Base-by-base conservation (phyloP, 2,113 vertebrate species). In the Ailurus styani region DNA sequence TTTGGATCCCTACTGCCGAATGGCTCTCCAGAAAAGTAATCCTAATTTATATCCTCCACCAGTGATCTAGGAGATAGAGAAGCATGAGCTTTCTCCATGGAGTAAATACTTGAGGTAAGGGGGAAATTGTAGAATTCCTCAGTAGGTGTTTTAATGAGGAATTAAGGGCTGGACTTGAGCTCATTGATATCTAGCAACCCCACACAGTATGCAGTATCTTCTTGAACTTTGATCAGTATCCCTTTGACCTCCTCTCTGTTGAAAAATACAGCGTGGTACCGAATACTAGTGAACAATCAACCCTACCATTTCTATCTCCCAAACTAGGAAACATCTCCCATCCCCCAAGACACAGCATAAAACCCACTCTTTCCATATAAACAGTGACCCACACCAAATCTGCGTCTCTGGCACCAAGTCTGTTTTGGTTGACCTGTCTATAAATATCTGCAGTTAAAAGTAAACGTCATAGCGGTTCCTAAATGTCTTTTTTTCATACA, bases 361-460 rank as follows among this genome's bases (percentile, higher is more conserved):
- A 90, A 90, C 29, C 64, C 37, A 25, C 17, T 64, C 68, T 87
- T 95, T 60, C 90, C 47, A 34, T 45, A 52, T 42, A 50, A 95
- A 97, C 92, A 87, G 42, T 23, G 68, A 72, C 95, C 94, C 94
- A 84, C 81, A 95, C 57, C 87, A 77, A 96, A 55, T 95, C 57
- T 96, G 90, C 31, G 47, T 88, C 90, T 52, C 93, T 95, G 96
- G 93, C 92, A 85, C 60, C 37, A 21, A 57, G 64, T 96, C 84
- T 91, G 72, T 90, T 95, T 96, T 87, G 79, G 87, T 83, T 64
- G 77, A 92, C 88, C 93, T 83, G 77, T 93, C 94, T 96, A 96
- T 96, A 96, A 95, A 97, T 94, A 97, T 45, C 94, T 75, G 18
- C 42, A 88, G 82, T 97, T 97, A 79, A 86, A 97, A 94, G 68